Base-by-base conservation (phyloP, 2,797 vertebrate genomes). In the Borostomias antarcticus region DNA sequence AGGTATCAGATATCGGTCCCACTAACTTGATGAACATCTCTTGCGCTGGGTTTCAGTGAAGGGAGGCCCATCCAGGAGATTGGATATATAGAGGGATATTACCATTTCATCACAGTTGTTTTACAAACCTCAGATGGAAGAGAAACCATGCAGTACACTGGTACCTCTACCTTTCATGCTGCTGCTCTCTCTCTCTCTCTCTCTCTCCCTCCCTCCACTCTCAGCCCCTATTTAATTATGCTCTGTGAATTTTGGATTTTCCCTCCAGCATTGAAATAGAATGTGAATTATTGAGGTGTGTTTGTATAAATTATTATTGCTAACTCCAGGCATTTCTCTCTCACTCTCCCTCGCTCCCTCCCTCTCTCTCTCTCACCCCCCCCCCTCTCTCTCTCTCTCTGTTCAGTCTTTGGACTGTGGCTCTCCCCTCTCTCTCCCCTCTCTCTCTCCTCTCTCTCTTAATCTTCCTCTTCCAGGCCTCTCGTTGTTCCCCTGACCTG, bases 241-340 rank as follows among this genome's bases (percentile, higher is more conserved):
- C 92, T 94, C 91, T 93, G 92, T 93, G 92, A 93, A 93, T 93
- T 93, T 93, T 88, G 90, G 89, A 91, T 92, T 89, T 92, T 92
- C 91, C 88, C 90, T 92, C 90, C 89, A 93, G 92, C 92, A 93
- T 92, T 91, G 92, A 93, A 93, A 92, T 93, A 83, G 89, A 92
- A 93, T 75, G 86, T 93, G 92, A 93, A 93, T 93, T 93, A 93
- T 93, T 93, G 90, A 93, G 92, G 92, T 93, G 92, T 93, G 92
- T 93, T 93, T 93, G 92, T 93, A 93, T 93, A 93, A 93, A 93
- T 93, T 93, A 93, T 93, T 93, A 92, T 93, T 92, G 85, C 92
- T 93, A 92, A 93, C 92, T 93, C 90, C 90, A 86, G 92, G 92
- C 92, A 92, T 82, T 92, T 92, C 88, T 93, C 87, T 81, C 77